Conservation (phyloP, 2,888 invertebrate species). For the Nebria salina region DNA sequence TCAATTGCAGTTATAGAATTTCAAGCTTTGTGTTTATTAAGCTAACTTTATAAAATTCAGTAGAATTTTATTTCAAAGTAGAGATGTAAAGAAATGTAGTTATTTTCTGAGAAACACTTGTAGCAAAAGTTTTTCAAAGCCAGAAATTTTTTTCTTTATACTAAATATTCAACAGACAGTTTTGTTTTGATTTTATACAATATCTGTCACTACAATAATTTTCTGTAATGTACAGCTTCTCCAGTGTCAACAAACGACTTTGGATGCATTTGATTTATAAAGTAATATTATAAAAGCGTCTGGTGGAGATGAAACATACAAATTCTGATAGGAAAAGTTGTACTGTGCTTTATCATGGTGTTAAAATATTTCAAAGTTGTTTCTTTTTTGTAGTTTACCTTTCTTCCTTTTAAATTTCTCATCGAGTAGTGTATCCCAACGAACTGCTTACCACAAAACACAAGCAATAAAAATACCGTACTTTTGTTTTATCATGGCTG, state of each 20-base stretch:
- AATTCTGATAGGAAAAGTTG: background rate
- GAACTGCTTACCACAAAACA: background rate
- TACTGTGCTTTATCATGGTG: constrained; percentile 32
- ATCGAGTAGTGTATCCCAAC: background rate
- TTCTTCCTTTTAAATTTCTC: constrained; percentile 6
- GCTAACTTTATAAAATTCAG: too few relatives aligned
- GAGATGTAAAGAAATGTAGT: too few relatives aligned
- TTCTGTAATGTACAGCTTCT: background rate
- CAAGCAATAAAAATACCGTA: constrained; percentile 29
- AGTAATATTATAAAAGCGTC: constrained; percentile 42
- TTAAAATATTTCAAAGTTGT: constrained; percentile 31
- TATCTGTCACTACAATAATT: background rate
- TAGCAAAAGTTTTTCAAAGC: too few relatives aligned
- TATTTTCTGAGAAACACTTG: too few relatives aligned
- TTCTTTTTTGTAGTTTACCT: background rate
- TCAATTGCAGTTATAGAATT: too few relatives aligned
- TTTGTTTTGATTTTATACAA: background rate
- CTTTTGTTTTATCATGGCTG: constrained; percentile 35
- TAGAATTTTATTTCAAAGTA: too few relatives aligned
- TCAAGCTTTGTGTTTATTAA: too few relatives aligned
- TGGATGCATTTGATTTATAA: constrained; percentile 40
- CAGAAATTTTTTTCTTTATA: too few relatives aligned
- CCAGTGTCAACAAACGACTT: background rate
- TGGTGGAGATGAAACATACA: constrained; percentile 32
- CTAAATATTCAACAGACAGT: too few relatives aligned